A percentile compares a stretch with the other conserved stretches of the same genome.
Conservation (phyloP, 2,888 invertebrate genomes). For the Formica aserva region DNA sequence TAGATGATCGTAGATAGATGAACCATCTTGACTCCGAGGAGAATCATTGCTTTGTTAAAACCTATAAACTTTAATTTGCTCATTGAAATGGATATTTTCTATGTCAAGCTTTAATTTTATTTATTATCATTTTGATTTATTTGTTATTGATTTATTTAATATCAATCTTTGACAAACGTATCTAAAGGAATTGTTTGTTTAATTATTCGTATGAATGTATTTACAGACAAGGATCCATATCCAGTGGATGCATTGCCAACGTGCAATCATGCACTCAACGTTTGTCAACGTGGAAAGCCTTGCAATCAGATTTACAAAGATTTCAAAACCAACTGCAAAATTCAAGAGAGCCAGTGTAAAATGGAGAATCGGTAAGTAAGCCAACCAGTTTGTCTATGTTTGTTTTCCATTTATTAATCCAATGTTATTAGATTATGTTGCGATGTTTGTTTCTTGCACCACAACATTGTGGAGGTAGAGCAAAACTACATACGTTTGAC, state of each 20-base stretch:
- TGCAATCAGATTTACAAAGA: constrained; percentile 94
- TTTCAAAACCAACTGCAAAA: constrained; percentile 95
- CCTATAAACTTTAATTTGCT: not conserved
- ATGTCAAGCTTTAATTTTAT: not conserved
- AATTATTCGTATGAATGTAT: constrained; percentile 11
- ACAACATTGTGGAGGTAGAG: not conserved
- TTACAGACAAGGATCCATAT: constrained; percentile 95
- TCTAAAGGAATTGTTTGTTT: not conserved
- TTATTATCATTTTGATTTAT: not conserved
- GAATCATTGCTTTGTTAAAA: not conserved
- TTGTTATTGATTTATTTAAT: not conserved
- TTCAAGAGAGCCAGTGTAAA: constrained; percentile 94
- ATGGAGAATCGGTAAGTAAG: constrained; percentile 94
- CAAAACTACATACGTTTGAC: not conserved
- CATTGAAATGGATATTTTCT: not conserved
- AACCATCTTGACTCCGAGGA: not conserved
- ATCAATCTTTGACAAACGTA: not conserved
- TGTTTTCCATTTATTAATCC: constrained; percentile 35
- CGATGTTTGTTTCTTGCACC: not conserved
- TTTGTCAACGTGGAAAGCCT: constrained; percentile 93
- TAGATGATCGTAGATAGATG: not conserved
- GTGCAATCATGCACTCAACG: constrained; percentile 95
- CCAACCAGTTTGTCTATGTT: constrained; percentile 1
- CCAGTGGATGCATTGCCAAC: constrained; percentile 94
- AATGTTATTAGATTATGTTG: not conserved